A percentile compares a stretch with the other conserved stretches of the same genome.
Conservation (phyloP, 2,113 vertebrate species). For the Antidorcas marsupialis region DNA sequence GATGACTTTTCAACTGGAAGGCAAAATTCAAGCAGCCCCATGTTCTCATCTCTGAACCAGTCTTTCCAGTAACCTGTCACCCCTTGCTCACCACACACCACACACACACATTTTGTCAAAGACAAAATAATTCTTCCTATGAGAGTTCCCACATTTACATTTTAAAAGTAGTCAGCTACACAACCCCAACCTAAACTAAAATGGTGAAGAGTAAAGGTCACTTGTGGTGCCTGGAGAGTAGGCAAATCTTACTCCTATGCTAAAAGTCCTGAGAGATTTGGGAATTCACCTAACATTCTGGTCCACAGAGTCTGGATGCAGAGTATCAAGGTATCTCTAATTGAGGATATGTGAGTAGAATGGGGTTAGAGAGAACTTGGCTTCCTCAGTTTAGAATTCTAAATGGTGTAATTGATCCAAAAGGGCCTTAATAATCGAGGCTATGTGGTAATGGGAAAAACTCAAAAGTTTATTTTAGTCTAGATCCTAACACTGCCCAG, state of each 20-base stretch:
- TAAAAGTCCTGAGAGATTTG: background rate
- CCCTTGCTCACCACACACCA: background rate
- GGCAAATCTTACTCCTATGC: background rate
- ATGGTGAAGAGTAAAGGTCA: background rate
- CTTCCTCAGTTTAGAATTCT: background rate
- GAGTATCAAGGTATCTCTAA: background rate
- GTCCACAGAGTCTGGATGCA: background rate
- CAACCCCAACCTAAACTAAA: background rate
- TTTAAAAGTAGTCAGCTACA: background rate
- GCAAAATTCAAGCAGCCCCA: background rate
- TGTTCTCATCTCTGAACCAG: background rate
- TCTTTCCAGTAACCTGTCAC: background rate
- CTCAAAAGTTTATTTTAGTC: background rate
- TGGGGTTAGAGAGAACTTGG: background rate
- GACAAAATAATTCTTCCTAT: background rate
- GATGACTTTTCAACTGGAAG: constrained; percentile 42
- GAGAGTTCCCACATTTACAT: background rate
- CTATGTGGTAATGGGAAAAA: background rate
- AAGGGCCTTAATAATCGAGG: background rate
- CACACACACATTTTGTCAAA: background rate
- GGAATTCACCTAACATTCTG: background rate
- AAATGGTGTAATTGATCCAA: background rate
- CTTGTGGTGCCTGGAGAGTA: background rate
- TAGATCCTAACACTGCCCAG: background rate
- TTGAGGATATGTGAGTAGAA: background rate